Evolutionary conservation across 2,113 vertebrate species (phyloP).

Genomic region (Chauna torquata): DNA sequence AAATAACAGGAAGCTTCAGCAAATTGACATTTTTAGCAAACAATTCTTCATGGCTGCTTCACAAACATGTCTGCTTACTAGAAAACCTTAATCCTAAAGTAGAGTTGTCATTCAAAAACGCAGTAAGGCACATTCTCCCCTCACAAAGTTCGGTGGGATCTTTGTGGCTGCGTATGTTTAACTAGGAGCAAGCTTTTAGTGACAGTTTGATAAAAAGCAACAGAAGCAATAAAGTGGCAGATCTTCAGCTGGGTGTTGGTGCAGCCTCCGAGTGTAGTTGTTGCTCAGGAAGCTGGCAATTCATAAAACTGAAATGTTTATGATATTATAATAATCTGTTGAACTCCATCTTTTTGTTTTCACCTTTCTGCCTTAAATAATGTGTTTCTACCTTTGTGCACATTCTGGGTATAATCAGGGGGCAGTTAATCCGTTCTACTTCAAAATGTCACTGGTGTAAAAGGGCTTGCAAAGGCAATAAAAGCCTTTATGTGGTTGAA

Average conservation of each 20-base stretch:
- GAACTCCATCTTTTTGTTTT: background rate
- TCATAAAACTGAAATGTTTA: background rate
- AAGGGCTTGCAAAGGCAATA: background rate
- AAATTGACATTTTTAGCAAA: background rate
- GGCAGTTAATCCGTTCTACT: background rate
- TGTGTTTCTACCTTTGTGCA: background rate
- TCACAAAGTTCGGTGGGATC: background rate
- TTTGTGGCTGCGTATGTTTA: background rate
- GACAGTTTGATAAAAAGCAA: background rate
- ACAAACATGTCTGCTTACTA: background rate
- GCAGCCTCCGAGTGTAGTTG: background rate
- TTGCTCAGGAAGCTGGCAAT: background rate
- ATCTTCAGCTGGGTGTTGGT: background rate
- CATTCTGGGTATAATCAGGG: background rate
- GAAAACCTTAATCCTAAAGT: background rate
- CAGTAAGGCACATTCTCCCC: background rate
- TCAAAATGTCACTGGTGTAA: background rate
- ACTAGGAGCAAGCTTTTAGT: background rate
- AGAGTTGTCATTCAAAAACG: background rate
- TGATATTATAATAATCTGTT: background rate
- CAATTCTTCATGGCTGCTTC: background rate
- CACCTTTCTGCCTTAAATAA: background rate
- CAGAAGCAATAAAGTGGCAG: background rate
- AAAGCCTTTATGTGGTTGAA: background rate
- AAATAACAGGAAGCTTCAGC: background rate